Percentiles rank a stretch among this genome's conserved stretches.
Conservation (phyloP, 1,140 invertebrate genomes). For the Cyclargus thomasi region DNA sequence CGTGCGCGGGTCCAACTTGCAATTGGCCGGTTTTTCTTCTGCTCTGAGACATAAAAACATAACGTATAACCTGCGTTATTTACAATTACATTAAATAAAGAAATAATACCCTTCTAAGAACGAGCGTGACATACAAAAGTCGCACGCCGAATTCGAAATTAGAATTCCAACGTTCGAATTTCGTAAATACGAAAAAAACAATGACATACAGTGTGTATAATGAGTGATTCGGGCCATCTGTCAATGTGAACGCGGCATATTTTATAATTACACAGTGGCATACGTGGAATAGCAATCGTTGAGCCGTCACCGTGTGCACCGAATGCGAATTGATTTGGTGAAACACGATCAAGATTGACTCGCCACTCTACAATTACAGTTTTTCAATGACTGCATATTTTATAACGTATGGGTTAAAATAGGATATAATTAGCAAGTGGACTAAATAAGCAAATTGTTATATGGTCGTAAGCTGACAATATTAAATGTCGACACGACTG, state of each 20-base stretch:
- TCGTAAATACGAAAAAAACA: slow-evolving; percentile 64
- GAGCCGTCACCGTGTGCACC: slow-evolving; percentile 44
- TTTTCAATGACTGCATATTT: background rate
- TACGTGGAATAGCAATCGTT: slow-evolving; percentile 51
- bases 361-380: slow-evolving; percentile 24
- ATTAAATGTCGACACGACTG: no score
- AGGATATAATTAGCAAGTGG: no score
- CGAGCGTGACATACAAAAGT: slow-evolving; percentile 59
- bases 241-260: slow-evolving; percentile 49
- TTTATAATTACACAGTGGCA: slow-evolving; percentile 59
- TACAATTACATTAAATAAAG: slow-evolving; percentile 36
- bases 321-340: slow-evolving; percentile 42
- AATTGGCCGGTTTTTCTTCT: no score
- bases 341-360: slow-evolving; percentile 51
- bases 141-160: slow-evolving; percentile 56
- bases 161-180: slow-evolving; percentile 41
- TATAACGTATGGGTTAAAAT: background rate
- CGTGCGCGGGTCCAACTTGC: no score
- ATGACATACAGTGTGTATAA: slow-evolving; percentile 64
- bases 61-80: background rate
- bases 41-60: background rate
- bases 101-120: slow-evolving; percentile 68
- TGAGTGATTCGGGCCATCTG: slow-evolving; percentile 55
- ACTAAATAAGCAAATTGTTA: no score
- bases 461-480: no score